A percentile compares a stretch with the other conserved stretches of the same genome.
Conservation (phyloP, 2,113 vertebrate genomes). For the Tenrec ecaudatus region DNA sequence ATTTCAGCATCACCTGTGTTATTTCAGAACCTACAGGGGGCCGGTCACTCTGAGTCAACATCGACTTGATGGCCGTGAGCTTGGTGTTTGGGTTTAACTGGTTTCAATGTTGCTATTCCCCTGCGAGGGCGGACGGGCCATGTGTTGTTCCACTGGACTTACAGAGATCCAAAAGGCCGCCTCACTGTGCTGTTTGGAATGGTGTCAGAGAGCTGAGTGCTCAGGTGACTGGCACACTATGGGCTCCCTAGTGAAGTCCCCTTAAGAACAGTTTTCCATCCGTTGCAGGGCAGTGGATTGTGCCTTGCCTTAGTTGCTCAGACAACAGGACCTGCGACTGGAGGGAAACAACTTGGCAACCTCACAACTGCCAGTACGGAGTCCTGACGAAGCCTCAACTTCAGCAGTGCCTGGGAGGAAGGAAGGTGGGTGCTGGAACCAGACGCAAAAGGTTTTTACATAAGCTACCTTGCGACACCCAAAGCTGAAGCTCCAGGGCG, state of each 20-base stretch:
- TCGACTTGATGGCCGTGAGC: too few relatives aligned
- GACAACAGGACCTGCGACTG: conserved; percentile 99
- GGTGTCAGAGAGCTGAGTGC: background rate
- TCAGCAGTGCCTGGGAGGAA: conserved; percentile 91
- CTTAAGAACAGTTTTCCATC: conserved; percentile 58
- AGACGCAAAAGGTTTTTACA: background rate
- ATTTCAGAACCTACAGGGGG: background rate
- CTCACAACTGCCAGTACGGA: conserved; percentile 89
- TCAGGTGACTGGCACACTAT: background rate
- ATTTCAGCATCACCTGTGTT: background rate
- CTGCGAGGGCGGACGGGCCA: background rate
- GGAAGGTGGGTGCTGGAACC: conserved; percentile 89
- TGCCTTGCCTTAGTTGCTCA: conserved; percentile 96
- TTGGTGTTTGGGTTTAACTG: too few relatives aligned
- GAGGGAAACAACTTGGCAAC: conserved; percentile 95
- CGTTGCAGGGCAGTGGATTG: conserved; percentile 94
- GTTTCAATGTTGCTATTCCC: background rate
- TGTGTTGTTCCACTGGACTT: background rate
- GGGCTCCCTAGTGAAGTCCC: conserved; percentile 29
- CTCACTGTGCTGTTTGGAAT: background rate
- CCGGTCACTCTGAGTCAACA: too few relatives aligned
- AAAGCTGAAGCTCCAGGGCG: background rate
- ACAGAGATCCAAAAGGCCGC: background rate
- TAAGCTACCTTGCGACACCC: background rate
- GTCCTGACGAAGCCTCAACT: conserved; percentile 88